Percentiles rank a stretch among this genome's conserved stretches.
These are phyloP conservation scores for Belonocnema kinseyi DNA, from an alignment of 1,140 invertebrate genomes.

Conservation along the genomic window DNA sequence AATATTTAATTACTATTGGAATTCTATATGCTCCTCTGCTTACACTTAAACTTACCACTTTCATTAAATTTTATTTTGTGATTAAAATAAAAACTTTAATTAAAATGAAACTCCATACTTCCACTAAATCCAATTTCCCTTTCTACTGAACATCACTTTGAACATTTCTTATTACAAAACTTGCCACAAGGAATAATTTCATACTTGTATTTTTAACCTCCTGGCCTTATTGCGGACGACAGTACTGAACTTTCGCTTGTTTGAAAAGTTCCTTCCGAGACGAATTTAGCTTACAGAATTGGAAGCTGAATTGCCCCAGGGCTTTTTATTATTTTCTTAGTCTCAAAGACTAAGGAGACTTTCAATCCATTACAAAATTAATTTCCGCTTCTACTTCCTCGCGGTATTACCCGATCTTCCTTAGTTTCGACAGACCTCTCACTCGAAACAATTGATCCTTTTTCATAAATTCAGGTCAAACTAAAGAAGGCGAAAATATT, in stretches of 20 bases:
- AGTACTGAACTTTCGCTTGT: slow-evolving; percentile 9
- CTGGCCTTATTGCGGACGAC: neutral
- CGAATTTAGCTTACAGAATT: neutral
- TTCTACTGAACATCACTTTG: neutral
- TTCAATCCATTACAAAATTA: too few species aligned
- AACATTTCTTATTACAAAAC: neutral
- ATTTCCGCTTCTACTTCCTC: too few species aligned
- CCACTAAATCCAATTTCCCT: neutral
- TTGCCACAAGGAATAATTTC: neutral
- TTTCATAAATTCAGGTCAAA: too few species aligned
- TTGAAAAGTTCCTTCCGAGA: neutral
- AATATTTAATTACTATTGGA: too few species aligned
- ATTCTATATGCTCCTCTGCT: too few species aligned
- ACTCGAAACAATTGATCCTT: too few species aligned
- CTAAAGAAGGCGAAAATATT: too few species aligned
- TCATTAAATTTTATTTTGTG: slow-evolving; percentile 5
- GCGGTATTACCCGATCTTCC: too few species aligned
- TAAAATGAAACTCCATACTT: neutral
- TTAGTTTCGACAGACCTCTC: too few species aligned
- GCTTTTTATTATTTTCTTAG: neutral
- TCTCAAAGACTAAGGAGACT: neutral
- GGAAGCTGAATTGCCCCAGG: neutral
- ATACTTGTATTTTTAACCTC: slow-evolving; percentile 8
- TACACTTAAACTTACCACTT: too few species aligned
- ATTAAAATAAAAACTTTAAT: neutral